phyloP scores from a whole-genome alignment of 2,113 vertebrate species.

The Periophthalmus modestus region DNA sequence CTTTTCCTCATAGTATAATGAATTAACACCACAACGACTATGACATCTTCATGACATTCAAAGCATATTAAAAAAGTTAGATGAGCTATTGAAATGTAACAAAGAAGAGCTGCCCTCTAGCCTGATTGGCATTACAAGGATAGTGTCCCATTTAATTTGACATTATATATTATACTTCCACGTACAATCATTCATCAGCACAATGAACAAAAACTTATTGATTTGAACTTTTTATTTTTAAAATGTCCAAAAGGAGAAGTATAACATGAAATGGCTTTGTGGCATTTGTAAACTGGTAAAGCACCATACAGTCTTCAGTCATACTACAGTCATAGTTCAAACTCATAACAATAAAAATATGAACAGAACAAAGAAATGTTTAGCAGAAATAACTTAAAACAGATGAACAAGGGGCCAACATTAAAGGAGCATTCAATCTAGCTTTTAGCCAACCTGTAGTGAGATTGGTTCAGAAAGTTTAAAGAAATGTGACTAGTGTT shows the following conservation, averaged over 20 bases:
- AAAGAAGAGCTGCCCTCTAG: not conserved
- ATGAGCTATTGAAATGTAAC: no score
- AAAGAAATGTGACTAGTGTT: not conserved
- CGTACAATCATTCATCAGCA: not conserved
- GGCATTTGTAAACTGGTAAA: slow-evolving; percentile 34
- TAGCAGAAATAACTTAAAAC: not conserved
- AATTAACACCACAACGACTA: no score
- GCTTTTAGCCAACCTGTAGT: not conserved
- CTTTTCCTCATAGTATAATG: no score
- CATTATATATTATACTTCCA: not conserved
- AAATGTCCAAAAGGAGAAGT: slow-evolving; percentile 38
- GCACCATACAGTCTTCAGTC: slow-evolving; percentile 23
- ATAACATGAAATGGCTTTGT: slow-evolving; percentile 22
- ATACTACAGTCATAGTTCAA: slow-evolving; percentile 18
- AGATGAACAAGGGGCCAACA: not conserved
- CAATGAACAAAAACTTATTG: not conserved
- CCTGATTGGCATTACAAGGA: not conserved
- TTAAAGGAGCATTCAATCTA: not conserved
- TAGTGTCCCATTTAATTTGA: not conserved
- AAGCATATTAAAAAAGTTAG: no score
- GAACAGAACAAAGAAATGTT: not conserved
- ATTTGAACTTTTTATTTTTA: slow-evolving; percentile 55
- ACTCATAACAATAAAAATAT: slow-evolving; percentile 7
- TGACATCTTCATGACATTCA: no score
- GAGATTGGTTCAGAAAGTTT: not conserved